Conservation (phyloP, 2,888 invertebrate species). For the Mesochorus sp. region DNA sequence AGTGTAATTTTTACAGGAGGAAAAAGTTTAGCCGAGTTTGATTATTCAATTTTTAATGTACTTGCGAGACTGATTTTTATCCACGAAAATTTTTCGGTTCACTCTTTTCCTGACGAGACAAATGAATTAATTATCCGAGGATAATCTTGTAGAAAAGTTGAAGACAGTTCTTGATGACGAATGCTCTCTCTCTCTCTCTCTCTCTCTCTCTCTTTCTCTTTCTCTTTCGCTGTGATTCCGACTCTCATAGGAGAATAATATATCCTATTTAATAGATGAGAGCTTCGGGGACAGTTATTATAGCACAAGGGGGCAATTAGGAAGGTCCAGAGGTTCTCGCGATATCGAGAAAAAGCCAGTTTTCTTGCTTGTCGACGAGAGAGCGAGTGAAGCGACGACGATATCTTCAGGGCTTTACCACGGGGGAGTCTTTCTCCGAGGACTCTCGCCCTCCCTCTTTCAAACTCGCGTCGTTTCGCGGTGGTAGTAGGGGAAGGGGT, state of each 20-base stretch:
- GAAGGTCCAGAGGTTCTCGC: constrained; percentile 50
- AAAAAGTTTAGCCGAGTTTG: too few relatives aligned
- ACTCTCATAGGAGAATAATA: constrained; percentile 33
- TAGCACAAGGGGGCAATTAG: constrained; percentile 63
- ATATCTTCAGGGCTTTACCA: constrained; percentile 54
- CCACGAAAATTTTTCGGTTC: not conserved
- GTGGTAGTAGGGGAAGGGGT: constrained; percentile 43
- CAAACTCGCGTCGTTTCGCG: constrained; percentile 26
- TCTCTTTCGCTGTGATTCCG: too few relatives aligned
- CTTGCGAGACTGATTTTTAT: not conserved
- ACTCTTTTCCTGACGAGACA: not conserved
- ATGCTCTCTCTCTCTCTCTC: constrained; percentile 41
- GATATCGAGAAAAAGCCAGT: constrained; percentile 34
- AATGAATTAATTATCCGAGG: constrained; percentile 31
- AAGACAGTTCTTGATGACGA: constrained; percentile 49
- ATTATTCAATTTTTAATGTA: not conserved
- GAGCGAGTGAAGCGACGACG: constrained; percentile 12
- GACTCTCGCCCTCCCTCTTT: constrained; percentile 24
- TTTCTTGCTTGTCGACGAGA: constrained; percentile 16
- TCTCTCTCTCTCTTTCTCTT: too few relatives aligned
- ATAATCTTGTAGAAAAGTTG: constrained; percentile 54
- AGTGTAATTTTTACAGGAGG: too few relatives aligned
- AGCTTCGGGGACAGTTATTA: constrained; percentile 58
- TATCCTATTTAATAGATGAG: constrained; percentile 50
- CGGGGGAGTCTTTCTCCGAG: constrained; percentile 35